phyloP scores from a whole-genome alignment of 2,113 vertebrate genomes.

The Solenodon paradoxus region DNA sequence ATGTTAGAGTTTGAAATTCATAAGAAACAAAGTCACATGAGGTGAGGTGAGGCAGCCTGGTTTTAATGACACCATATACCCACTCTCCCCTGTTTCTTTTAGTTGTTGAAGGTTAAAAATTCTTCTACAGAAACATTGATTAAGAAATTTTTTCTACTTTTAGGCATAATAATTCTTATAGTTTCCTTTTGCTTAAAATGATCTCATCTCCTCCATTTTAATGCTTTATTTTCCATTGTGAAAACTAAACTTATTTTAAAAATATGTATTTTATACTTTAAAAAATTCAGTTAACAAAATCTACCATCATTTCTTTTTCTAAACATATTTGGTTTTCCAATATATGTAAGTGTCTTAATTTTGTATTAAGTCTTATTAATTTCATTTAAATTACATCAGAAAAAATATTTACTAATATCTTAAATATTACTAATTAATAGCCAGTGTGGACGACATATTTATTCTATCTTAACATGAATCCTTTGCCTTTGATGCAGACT shows the following conservation, averaged over 20 bases:
- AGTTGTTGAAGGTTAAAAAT: neutral
- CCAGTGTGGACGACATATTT: neutral
- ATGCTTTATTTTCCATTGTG: neutral
- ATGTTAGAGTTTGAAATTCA: neutral
- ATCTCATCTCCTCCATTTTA: neutral
- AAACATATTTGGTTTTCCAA: neutral
- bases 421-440: neutral
- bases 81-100: accelerated
- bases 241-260: neutral
- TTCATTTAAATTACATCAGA: neutral
- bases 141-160: neutral
- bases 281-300: neutral
- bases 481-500: neutral
- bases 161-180: neutral
- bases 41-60: neutral
- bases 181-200: neutral
- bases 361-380: neutral
- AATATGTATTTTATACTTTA: neutral
- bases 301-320: neutral
- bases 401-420: neutral
- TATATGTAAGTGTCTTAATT: neutral
- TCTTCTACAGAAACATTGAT: neutral
- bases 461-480: neutral
- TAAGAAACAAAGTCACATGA: neutral
- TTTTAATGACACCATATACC: neutral